These are phyloP conservation scores for Spilarctia lutea DNA, from an alignment of 2,888 invertebrate species.

Conservation along the genomic window DNA sequence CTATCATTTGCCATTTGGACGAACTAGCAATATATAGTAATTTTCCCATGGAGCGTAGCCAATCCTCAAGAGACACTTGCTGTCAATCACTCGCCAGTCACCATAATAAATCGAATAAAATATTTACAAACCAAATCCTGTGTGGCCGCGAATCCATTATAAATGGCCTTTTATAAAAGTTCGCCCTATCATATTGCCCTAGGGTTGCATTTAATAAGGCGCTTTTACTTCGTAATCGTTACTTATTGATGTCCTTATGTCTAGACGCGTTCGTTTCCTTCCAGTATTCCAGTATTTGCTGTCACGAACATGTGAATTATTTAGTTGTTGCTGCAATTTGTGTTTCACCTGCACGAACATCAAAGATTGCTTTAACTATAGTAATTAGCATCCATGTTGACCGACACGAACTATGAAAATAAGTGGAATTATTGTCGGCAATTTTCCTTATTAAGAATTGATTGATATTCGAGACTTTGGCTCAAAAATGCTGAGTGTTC, in stretches of 20 bases:
- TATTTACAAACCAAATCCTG: constrained; percentile 83
- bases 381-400: constrained; percentile 52
- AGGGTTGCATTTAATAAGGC: constrained; percentile 70
- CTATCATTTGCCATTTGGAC: constrained; percentile 44
- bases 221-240: constrained; percentile 70
- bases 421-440: constrained; percentile 30
- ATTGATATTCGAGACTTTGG: constrained; percentile 31
- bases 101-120: constrained; percentile 79
- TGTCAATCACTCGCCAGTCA: constrained; percentile 79
- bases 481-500: constrained; percentile 51
- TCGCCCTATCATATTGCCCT: constrained; percentile 66
- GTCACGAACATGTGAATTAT: constrained; percentile 76
- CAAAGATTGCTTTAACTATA: constrained; percentile 54
- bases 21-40: constrained; percentile 47
- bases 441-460: constrained; percentile 38
- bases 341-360: constrained; percentile 46
- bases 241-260: constrained; percentile 76
- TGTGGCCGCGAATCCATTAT: constrained; percentile 81
- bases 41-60: constrained; percentile 50
- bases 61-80: constrained; percentile 64
- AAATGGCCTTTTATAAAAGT: constrained; percentile 72
- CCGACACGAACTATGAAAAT: constrained; percentile 36
- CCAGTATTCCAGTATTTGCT: constrained; percentile 72
- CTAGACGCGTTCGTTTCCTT: constrained; percentile 70
- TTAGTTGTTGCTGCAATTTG: constrained; percentile 65